These are phyloP conservation scores for Eulemur rufifrons DNA, from an alignment of 2,113 vertebrate genomes.

Conservation along the genomic window DNA sequence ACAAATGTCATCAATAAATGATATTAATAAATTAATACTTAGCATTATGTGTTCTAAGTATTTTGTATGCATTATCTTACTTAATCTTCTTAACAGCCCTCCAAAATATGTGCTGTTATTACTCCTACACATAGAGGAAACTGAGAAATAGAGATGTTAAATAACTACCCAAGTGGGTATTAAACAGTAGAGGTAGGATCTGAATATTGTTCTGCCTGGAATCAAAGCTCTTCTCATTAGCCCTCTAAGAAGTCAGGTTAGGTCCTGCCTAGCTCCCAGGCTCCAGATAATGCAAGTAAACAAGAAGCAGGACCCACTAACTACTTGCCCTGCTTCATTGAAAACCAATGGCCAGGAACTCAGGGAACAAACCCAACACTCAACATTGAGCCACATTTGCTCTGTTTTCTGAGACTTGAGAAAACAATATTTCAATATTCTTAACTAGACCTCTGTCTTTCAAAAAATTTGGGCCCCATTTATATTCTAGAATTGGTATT, in stretches of 20 bases:
- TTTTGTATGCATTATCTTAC: neutral
- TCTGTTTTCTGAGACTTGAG: neutral
- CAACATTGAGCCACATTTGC: neutral
- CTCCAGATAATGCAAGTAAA: neutral
- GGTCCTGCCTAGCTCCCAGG: neutral
- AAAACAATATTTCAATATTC: neutral
- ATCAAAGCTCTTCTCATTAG: neutral
- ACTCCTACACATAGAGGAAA: neutral
- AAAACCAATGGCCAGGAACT: neutral
- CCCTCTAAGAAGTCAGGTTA: neutral
- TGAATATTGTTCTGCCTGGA: neutral
- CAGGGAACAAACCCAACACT: neutral
- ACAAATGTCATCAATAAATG: neutral
- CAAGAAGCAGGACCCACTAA: neutral
- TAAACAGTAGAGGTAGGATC: neutral
- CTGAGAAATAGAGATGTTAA: neutral
- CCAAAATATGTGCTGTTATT: neutral
- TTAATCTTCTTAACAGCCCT: constrained; percentile 45
- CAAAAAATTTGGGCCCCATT: neutral
- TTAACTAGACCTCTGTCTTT: neutral
- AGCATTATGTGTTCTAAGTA: neutral
- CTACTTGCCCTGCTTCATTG: neutral
- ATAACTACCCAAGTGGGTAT: neutral
- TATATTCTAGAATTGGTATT: neutral
- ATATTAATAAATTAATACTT: neutral